Evolutionary conservation across 2,113 vertebrate genomes (phyloP), one percentile per base, ranked within the genome.

Genomic region (Conger conger): DNA sequence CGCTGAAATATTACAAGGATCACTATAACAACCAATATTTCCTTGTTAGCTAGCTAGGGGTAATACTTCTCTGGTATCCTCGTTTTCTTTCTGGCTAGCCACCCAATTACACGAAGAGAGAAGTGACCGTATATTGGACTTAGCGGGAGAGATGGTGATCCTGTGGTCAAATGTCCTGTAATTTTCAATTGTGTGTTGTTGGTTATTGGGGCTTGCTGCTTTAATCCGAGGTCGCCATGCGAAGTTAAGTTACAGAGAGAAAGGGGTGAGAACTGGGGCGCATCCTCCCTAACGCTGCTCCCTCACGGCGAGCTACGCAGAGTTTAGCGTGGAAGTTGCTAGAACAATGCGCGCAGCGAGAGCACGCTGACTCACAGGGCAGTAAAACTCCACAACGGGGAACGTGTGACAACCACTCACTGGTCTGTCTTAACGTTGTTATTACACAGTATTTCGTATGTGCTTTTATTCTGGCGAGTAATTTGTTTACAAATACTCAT

Each of bases 281-380:
- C 57, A 11, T 63, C 8, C 50, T 63, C 8, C 50, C 16, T 7
- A n/a, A n/a, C n/a, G 45, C 45, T 13, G 7, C 45, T 27, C 27
- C 57, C 20, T 63, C 23, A 27, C 23, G 57, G 57, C 57, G 23
- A 23, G 23, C 57, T 63, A 63, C 18, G 23, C 57, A 13, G 5
- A 9, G 1, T 63, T 63, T 27, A 63, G 30, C 23, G n/a, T 83
- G 60, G 63, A 83, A 76, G 60, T 83, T 83, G n/a, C 82, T 73
- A 82, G 81, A 82, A 82, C 16, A 73, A 40, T 68, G 9, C 9
- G 23, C n/a, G 3, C n/a, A 76, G 2, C 73, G 27, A 9, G 45
- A 50, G 45, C 45, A 1, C 45, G 45, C 45, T 13, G 45, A 50
- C 45, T 9, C 45, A n/a, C n/a, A 50, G 6, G 45, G 45, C 1